Percentiles rank a stretch among this genome's conserved stretches.
Evolutionary conservation across 2,113 vertebrate genomes (phyloP).

Genomic region (Tyrannus savana): DNA sequence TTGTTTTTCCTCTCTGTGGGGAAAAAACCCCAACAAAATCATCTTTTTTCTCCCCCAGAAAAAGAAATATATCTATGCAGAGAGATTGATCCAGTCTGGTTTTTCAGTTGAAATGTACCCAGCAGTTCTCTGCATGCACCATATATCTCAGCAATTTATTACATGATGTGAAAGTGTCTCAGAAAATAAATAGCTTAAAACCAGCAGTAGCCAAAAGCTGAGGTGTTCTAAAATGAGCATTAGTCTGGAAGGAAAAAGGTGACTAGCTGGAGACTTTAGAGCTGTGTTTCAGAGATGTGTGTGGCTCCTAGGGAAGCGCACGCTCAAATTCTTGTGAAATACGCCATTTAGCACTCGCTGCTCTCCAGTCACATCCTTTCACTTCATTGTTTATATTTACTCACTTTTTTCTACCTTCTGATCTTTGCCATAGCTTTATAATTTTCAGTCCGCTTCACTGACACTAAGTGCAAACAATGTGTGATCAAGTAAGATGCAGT

Average conservation of each 20-base stretch:
- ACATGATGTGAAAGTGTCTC: conserved; percentile 21
- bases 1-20: not conserved
- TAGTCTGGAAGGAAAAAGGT: not conserved
- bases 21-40: fast-evolving
- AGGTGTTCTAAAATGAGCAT: not conserved
- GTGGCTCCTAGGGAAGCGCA: not conserved
- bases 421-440: not conserved
- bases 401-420: conserved; percentile 3
- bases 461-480: not conserved
- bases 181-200: conserved; percentile 16
- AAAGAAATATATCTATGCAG: not conserved
- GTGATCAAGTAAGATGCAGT: fast-evolving
- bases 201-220: not conserved
- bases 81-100: not conserved
- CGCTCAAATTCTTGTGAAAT: not conserved
- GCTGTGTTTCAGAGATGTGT: not conserved
- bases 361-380: conserved; percentile 9
- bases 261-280: not conserved
- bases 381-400: conserved; percentile 23
- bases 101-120: conserved; percentile 6
- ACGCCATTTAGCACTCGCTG: not conserved
- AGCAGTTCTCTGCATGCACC: not conserved
- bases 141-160: conserved; percentile 29
- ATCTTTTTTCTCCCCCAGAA: not conserved
- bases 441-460: not conserved